Percentiles rank a stretch among this genome's conserved stretches.
Evolutionary conservation across 92 coral and sea anemone species (phyloP).

Genomic region (Desmophyllum pertusum): DNA sequence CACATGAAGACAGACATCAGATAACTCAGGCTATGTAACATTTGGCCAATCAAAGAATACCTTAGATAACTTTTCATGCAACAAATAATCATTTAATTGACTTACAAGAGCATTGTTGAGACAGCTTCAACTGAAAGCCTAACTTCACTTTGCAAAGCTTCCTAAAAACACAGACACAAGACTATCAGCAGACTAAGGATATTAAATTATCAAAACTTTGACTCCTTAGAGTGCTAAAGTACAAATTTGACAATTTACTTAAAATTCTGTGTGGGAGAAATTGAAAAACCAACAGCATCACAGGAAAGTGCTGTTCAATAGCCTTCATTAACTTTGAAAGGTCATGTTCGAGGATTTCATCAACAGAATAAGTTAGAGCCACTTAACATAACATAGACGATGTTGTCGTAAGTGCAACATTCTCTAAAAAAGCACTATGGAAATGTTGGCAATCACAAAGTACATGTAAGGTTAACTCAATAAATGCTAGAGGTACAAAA

Average conservation of each 20-base stretch:
- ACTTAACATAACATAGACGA: no score
- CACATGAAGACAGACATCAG: neutral
- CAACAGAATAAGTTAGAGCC: no score
- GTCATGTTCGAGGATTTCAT: no score
- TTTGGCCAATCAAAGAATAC: neutral
- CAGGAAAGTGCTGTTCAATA: no score
- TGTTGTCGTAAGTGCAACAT: no score
- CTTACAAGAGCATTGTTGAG: conserved; percentile 39
- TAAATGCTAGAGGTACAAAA: neutral
- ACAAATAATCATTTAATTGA: neutral
- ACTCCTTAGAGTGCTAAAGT: no score
- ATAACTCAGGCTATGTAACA: neutral
- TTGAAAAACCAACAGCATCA: no score
- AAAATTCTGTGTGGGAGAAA: no score
- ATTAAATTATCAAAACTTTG: no score
- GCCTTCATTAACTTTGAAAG: no score
- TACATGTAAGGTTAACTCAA: neutral
- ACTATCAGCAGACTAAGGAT: neutral
- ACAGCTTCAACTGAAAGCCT: conserved; percentile 32
- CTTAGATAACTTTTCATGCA: neutral
- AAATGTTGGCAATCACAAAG: no score
- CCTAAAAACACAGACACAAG: conserved; percentile 2
- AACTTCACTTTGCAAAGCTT: conserved; percentile 30
- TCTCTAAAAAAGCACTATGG: no score
- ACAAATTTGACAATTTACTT: neutral